Evolutionary conservation across 2,797 vertebrate species (phyloP).

Genomic region (Peromyscus aztecus): DNA sequence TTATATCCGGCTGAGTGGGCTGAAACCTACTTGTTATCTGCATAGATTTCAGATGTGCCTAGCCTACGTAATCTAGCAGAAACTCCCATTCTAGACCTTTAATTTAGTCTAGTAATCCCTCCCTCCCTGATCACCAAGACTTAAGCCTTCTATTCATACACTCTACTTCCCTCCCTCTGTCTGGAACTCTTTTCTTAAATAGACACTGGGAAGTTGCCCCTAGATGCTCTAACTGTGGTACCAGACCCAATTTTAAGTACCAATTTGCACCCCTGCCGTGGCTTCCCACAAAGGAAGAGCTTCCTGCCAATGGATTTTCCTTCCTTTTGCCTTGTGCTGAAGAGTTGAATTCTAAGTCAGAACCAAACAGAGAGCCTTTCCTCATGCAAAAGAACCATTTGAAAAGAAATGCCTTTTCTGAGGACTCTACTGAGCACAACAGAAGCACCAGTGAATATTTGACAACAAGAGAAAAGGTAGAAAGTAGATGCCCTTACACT

Average conservation of each 20-base stretch:
- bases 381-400: constrained; percentile 19
- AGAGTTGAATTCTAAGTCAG: background rate
- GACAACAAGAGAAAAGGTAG: background rate
- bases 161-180: background rate
- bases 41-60: background rate
- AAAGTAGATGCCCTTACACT: background rate
- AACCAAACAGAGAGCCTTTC: constrained; percentile 4
- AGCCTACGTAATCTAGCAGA: background rate
- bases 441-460: constrained; percentile 5
- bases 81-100: background rate
- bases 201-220: background rate
- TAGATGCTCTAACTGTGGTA: background rate
- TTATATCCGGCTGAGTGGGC: background rate
- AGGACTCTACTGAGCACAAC: background rate
- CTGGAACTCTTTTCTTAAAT: constrained; percentile 38
- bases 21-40: constrained; percentile 17
- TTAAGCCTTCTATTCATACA: background rate
- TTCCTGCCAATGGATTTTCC: background rate
- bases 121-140: background rate
- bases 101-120: background rate
- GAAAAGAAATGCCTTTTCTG: constrained; percentile 26
- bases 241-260: constrained; percentile 8
- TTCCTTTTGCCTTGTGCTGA: constrained; percentile 11
- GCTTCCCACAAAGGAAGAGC: constrained; percentile 10
- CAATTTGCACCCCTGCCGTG: background rate